Evolutionary conservation across 2,113 vertebrate genomes (phyloP).

Genomic region (Eptesicus fuscus): DNA sequence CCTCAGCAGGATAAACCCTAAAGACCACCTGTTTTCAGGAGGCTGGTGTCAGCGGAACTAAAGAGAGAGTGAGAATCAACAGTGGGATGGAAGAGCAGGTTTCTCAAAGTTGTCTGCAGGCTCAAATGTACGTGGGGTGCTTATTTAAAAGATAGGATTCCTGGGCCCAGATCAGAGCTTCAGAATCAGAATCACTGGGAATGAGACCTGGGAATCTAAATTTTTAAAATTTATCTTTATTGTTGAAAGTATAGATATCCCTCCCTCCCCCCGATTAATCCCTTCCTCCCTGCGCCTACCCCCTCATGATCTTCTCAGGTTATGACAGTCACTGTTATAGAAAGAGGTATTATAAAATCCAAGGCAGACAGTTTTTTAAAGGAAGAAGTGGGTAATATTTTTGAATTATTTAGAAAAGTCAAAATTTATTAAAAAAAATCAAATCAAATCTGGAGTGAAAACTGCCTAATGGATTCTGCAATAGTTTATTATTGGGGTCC

Average conservation of each 20-base stretch:
- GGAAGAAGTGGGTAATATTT: neutral
- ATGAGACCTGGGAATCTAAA: neutral
- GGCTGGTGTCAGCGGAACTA: neutral
- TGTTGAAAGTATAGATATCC: too few species aligned
- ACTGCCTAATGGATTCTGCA: neutral
- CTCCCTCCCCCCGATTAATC: too few species aligned
- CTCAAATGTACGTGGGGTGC: fast-evolving
- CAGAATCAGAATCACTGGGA: neutral
- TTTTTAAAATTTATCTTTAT: neutral
- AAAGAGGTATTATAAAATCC: neutral
- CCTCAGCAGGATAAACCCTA: neutral
- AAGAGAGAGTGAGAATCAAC: neutral
- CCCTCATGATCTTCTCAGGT: neutral
- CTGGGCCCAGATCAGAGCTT: neutral
- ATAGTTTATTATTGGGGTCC: neutral
- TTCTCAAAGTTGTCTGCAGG: neutral
- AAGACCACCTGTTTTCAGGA: neutral
- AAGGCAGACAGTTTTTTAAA: neutral
- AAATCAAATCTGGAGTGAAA: neutral
- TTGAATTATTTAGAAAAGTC: neutral
- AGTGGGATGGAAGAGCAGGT: neutral
- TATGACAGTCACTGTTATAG: neutral
- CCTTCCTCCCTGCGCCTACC: too few species aligned
- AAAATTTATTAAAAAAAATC: neutral
- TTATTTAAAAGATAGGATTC: fast-evolving